These are phyloP conservation scores for Ptychadena robeensis DNA, from an alignment of 2,797 vertebrate genomes.

Conservation along the genomic window DNA sequence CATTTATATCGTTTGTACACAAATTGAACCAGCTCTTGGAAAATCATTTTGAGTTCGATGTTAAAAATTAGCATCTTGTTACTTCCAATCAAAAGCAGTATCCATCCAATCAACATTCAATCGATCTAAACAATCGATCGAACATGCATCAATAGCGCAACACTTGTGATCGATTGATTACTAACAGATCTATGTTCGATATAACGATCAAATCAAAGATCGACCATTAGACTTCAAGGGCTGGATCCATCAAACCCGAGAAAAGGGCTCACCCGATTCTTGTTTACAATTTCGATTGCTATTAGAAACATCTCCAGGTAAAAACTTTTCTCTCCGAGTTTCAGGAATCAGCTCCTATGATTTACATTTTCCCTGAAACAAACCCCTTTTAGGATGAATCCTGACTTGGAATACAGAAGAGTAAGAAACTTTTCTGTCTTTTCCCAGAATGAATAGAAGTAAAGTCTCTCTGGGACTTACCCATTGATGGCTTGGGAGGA, in stretches of 20 bases:
- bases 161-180: too few relatives aligned
- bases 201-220: too few relatives aligned
- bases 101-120: too few relatives aligned
- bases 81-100: too few relatives aligned
- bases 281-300: neutral
- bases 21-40: too few relatives aligned
- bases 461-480: slow-evolving; percentile 71
- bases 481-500: slow-evolving; percentile 85
- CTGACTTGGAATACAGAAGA: neutral
- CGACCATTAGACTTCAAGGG: too few relatives aligned
- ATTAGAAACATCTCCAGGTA: neutral
- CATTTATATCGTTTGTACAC: too few relatives aligned
- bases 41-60: too few relatives aligned
- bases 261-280: neutral
- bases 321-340: neutral
- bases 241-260: neutral
- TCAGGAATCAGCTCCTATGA: neutral
- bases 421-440: neutral
- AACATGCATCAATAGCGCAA: too few relatives aligned
- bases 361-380: neutral
- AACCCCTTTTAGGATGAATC: neutral
- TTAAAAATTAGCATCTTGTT: too few relatives aligned
- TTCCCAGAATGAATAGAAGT: neutral
- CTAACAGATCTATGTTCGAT: too few relatives aligned
- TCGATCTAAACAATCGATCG: too few relatives aligned